A percentile compares a stretch with the other conserved stretches of the same genome.
These are phyloP conservation scores for Pseudomyrmex dendroicus DNA, from an alignment of 1,140 invertebrate species.

Conservation along the genomic window DNA sequence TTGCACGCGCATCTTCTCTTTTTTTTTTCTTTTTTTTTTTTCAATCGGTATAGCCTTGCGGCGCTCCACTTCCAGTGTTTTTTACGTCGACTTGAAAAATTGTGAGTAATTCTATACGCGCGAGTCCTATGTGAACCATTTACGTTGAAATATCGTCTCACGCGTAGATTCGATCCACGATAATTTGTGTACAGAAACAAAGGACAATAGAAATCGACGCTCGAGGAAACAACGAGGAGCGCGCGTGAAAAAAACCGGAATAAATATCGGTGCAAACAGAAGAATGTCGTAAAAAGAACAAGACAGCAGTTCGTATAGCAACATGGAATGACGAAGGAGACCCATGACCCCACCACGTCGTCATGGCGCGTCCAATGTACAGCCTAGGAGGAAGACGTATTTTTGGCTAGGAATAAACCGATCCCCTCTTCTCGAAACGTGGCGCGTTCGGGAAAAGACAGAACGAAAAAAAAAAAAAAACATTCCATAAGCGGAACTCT, in stretches of 20 bases:
- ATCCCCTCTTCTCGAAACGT: constrained; percentile 1
- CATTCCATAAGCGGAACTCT: too few species aligned
- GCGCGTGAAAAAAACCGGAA: constrained; percentile 34
- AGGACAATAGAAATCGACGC: constrained; percentile 3
- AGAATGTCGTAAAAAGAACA: constrained; percentile 48
- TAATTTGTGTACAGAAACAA: constrained; percentile 4
- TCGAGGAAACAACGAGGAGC: neutral
- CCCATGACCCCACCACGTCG: constrained; percentile 44
- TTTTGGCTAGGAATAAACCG: constrained; percentile 56
- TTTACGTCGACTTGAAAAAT: constrained; percentile 24
- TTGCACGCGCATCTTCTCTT: constrained; percentile 73
- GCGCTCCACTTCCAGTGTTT: neutral
- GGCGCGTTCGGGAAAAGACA: constrained; percentile 35
- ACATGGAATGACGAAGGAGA: constrained; percentile 39
- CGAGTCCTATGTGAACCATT: constrained; percentile 10
- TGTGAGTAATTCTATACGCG: constrained; percentile 4
- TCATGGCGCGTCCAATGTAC: constrained; percentile 44
- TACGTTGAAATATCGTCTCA: constrained; percentile 19
- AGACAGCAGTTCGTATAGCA: constrained; percentile 44
- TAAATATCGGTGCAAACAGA: constrained; percentile 26
- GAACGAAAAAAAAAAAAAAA: neutral
- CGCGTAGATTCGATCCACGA: constrained; percentile 5
- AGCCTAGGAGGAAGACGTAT: constrained; percentile 48
- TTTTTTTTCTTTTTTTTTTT: too few species aligned
- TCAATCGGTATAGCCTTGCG: neutral